A percentile compares a stretch with the other conserved stretches of the same genome.
These are phyloP conservation scores for Clepsis dumicolana DNA, from an alignment of 2,888 invertebrate species.

Conservation along the genomic window DNA sequence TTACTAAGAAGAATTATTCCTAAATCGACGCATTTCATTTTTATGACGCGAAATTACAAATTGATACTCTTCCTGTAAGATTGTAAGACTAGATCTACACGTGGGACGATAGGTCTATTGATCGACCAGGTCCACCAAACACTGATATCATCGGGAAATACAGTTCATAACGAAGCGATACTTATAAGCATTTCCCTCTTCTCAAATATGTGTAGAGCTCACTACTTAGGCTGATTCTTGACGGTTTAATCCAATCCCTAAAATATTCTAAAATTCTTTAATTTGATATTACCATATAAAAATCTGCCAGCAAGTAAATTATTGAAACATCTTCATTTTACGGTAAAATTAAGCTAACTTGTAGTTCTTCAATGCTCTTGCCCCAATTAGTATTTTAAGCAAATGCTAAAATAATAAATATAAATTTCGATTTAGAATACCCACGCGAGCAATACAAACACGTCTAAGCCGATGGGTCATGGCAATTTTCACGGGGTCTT, in stretches of 20 bases:
- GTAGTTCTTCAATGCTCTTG: not conserved
- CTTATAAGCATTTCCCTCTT: not conserved
- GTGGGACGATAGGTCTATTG: not conserved
- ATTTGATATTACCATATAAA: no score
- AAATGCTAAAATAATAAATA: no score
- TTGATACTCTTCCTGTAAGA: no score
- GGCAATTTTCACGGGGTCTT: slow-evolving; percentile 13
- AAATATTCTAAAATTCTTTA: no score
- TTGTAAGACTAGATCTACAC: no score
- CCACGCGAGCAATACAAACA: slow-evolving; percentile 5
- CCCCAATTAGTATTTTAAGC: not conserved
- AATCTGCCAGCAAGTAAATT: no score
- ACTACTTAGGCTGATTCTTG: no score
- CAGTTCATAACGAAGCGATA: not conserved
- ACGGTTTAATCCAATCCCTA: no score
- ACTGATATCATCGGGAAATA: not conserved
- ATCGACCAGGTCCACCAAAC: not conserved
- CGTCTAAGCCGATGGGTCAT: slow-evolving; percentile 6
- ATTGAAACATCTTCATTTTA: not conserved
- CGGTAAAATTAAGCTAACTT: not conserved
- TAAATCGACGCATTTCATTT: no score
- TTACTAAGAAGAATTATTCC: no score
- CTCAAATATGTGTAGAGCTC: no score
- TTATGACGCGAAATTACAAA: no score
- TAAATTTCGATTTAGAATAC: not conserved